Conservation (phyloP, 2,888 invertebrate genomes). For the Parnassius orleans region DNA sequence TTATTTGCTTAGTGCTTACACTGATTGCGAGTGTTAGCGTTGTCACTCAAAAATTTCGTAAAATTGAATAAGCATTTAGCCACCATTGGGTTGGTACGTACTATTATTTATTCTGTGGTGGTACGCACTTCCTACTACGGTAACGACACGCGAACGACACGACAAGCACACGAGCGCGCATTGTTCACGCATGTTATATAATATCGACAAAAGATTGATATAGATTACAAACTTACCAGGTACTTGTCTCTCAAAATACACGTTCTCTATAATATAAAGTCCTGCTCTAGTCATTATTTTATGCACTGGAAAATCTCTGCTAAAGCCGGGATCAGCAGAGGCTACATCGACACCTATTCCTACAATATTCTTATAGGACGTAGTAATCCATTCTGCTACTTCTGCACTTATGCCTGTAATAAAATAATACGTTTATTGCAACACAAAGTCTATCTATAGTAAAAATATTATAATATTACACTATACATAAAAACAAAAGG, state of each 20-base stretch:
- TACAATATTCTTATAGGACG: slow-evolving; percentile 76
- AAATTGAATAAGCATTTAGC: no score
- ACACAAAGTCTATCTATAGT: no score
- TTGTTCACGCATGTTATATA: not conserved
- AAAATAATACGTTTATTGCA: not conserved
- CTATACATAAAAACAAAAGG: no score
- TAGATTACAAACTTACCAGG: slow-evolving; percentile 54
- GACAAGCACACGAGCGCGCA: not conserved
- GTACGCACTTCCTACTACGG: no score
- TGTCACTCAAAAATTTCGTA: no score
- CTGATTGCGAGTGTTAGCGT: no score
- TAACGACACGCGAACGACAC: not conserved
- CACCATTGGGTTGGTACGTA: no score
- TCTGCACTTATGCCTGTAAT: slow-evolving; percentile 77
- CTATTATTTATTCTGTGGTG: no score
- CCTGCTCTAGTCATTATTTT: slow-evolving; percentile 67
- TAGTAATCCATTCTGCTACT: slow-evolving; percentile 82
- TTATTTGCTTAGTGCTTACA: no score
- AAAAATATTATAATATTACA: no score
- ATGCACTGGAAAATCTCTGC: slow-evolving; percentile 47
- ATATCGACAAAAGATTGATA: not conserved
- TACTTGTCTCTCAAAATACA: slow-evolving; percentile 70
- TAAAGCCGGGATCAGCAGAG: slow-evolving; percentile 81
- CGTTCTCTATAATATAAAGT: slow-evolving; percentile 82
- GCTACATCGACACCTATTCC: slow-evolving; percentile 85